A percentile compares a stretch with the other conserved stretches of the same genome.
phyloP scores from a whole-genome alignment of 1,140 invertebrate genomes.

The Phymastichus coffea region DNA sequence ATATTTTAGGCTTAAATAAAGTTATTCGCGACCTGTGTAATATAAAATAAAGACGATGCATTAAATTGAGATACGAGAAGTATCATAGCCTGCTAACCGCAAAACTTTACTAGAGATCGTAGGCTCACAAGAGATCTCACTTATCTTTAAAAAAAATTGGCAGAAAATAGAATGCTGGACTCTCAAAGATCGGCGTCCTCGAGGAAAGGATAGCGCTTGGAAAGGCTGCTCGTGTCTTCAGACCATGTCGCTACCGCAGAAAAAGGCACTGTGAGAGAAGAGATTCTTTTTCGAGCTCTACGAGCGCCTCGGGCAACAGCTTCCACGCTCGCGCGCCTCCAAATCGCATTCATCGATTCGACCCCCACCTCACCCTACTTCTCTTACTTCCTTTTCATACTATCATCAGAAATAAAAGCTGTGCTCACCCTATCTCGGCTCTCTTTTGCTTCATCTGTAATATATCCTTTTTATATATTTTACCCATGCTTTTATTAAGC shows the following conservation, averaged over 20 bases:
- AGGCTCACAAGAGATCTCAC: conserved; percentile 1
- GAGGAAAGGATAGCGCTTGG: neutral
- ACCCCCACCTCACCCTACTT: no score
- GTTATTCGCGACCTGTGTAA: neutral
- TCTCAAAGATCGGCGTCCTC: neutral
- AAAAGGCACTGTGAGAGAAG: neutral
- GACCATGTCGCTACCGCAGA: neutral
- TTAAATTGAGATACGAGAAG: neutral
- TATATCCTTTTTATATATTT: no score
- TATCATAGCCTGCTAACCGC: neutral
- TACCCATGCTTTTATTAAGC: no score
- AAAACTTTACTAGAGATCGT: neutral
- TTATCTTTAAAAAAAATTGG: neutral
- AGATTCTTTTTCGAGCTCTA: no score
- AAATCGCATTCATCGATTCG: conserved; percentile 22
- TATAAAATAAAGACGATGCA: neutral
- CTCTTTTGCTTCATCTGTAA: neutral
- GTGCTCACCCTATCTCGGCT: neutral
- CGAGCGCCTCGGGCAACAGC: no score
- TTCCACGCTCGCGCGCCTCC: conserved; percentile 2
- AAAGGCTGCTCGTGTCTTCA: conserved; percentile 1
- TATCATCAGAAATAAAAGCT: neutral
- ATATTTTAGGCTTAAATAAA: no score
- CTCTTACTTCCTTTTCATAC: conserved; percentile 2
- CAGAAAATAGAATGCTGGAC: neutral